Conservation (phyloP, 2,888 invertebrate genomes). For the Drosophila quinaria region DNA sequence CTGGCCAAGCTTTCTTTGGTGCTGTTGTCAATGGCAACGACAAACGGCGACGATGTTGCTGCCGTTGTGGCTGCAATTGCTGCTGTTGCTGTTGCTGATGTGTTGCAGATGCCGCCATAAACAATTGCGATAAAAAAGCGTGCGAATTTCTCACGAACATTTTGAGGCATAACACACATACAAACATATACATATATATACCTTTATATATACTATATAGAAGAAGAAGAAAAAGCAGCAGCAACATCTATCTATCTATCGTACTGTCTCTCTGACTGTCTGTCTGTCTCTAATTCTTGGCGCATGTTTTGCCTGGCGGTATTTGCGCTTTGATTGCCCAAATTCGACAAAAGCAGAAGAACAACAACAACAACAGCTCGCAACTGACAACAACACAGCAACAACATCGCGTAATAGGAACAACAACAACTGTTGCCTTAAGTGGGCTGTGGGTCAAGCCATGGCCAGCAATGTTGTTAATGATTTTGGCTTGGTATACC, state of each 20-base stretch:
- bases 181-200: slow-evolving; percentile 1
- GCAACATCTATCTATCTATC: slow-evolving; percentile 24
- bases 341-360: slow-evolving; percentile 57
- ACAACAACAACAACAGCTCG: slow-evolving; percentile 17
- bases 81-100: slow-evolving; percentile 36
- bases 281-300: slow-evolving; percentile 61
- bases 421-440: slow-evolving; percentile 55
- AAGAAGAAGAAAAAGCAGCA: not conserved
- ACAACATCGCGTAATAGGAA: slow-evolving; percentile 26
- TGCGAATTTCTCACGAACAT: slow-evolving; percentile 81
- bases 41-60: slow-evolving; percentile 48
- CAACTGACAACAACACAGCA: slow-evolving; percentile 15
- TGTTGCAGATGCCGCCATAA: slow-evolving; percentile 79
- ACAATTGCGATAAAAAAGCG: slow-evolving; percentile 81
- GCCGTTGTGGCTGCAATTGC: slow-evolving; percentile 31
- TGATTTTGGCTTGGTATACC: slow-evolving; percentile 68
- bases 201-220: slow-evolving; percentile 2
- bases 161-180: slow-evolving; percentile 40
- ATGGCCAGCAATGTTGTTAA: slow-evolving; percentile 69
- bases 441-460: slow-evolving; percentile 80
- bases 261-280: slow-evolving; percentile 18
- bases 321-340: slow-evolving; percentile 77
- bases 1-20: slow-evolving; percentile 68
- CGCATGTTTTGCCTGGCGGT: slow-evolving; percentile 76
- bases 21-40: slow-evolving; percentile 77